Percentiles rank a stretch among this genome's conserved stretches.
These are phyloP conservation scores for Lypha dubia DNA, from an alignment of 2,888 invertebrate species.

Conservation along the genomic window DNA sequence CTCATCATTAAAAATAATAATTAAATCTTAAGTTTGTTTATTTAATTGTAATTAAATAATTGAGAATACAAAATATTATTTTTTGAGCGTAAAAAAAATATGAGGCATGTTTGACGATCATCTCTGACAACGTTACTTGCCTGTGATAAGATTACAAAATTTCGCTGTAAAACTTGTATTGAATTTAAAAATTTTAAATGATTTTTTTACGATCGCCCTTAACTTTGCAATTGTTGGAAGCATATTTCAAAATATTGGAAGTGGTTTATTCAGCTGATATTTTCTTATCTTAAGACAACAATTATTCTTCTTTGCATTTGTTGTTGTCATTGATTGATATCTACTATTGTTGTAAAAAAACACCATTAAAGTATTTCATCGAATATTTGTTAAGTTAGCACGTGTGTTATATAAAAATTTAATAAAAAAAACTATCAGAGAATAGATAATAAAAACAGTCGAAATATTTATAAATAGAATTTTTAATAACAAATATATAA, in stretches of 20 bases:
- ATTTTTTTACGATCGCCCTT: slow-evolving; percentile 22
- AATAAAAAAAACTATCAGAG: slow-evolving; percentile 21
- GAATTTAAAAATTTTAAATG: background rate
- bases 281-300: slow-evolving; percentile 57
- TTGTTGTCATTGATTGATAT: slow-evolving; percentile 18
- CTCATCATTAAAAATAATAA: slow-evolving; percentile 28
- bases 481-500: background rate
- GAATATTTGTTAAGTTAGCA: slow-evolving; percentile 3
- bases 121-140: background rate
- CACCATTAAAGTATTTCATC: slow-evolving; percentile 29
- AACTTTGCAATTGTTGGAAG: slow-evolving; percentile 40
- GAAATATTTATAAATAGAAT: background rate
- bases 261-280: slow-evolving; percentile 16
- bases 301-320: slow-evolving; percentile 3
- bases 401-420: background rate
- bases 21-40: slow-evolving; percentile 43
- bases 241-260: slow-evolving; percentile 19
- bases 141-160: slow-evolving; percentile 11
- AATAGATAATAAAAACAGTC: background rate
- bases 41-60: slow-evolving; percentile 50
- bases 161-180: background rate
- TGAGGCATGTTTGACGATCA: slow-evolving; percentile 1
- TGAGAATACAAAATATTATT: slow-evolving; percentile 41
- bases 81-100: slow-evolving; percentile 11
- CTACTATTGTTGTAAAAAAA: background rate